Evolutionary conservation across 2,113 vertebrate genomes (phyloP).

Genomic region (Hipposideros armiger): DNA sequence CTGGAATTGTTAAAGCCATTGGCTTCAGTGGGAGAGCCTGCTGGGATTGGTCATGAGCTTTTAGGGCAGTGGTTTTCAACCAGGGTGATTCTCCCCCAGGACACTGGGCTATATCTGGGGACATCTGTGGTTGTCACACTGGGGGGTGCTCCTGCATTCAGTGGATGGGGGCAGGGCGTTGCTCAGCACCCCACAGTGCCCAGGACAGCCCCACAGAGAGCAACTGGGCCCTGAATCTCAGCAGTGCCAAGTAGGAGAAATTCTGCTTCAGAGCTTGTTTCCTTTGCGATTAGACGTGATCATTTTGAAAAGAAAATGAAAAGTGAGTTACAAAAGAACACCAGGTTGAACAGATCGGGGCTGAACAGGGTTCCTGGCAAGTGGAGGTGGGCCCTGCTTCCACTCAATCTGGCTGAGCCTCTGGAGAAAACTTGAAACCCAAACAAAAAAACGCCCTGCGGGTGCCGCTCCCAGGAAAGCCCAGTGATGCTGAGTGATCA

Average conservation of each 20-base stretch:
- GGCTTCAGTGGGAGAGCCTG: neutral
- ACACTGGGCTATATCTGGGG: neutral
- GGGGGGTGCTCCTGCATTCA: accelerated
- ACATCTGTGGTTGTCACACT: neutral
- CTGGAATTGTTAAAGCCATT: accelerated
- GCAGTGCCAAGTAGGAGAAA: accelerated
- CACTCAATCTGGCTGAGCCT: neutral
- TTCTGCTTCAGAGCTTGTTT: accelerated
- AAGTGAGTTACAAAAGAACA: accelerated
- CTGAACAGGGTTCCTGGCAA: accelerated
- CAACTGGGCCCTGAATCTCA: accelerated
- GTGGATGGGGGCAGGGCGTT: neutral
- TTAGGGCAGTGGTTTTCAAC: neutral
- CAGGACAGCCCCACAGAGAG: neutral
- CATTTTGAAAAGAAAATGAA: neutral
- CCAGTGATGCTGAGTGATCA: accelerated
- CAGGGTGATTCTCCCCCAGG: neutral
- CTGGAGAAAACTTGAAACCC: neutral
- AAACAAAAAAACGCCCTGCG: neutral
- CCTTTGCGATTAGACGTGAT: accelerated
- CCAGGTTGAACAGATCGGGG: accelerated
- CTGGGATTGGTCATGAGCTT: neutral
- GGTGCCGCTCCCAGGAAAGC: neutral
- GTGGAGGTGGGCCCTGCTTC: neutral
- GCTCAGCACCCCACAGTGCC: too few relatives aligned